Percentiles rank a stretch among this genome's conserved stretches.
phyloP scores from a whole-genome alignment of 2,113 vertebrate genomes.

The Lasiurus borealis region DNA sequence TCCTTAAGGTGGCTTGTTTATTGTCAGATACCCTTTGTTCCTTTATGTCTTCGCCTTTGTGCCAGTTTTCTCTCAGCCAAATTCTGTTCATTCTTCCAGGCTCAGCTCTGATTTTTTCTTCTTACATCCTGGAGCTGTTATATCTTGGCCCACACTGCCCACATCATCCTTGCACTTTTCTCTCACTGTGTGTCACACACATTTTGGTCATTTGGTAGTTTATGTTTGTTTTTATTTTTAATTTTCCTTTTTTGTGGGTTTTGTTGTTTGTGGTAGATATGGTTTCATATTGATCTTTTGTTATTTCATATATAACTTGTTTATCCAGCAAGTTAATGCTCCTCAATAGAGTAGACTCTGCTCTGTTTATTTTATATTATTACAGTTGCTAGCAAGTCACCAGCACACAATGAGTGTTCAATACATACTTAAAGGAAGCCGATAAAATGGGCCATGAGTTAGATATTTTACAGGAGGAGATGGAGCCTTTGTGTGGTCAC shows the following conservation, averaged over 20 bases:
- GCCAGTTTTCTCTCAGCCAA: neutral
- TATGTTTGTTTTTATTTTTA: neutral
- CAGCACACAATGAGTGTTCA: neutral
- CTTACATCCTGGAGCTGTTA: neutral
- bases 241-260: neutral
- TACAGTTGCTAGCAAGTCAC: neutral
- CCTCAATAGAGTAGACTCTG: neutral
- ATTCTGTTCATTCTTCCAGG: neutral
- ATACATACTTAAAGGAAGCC: neutral
- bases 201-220: neutral
- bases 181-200: neutral
- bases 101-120: neutral
- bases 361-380: neutral
- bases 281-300: neutral
- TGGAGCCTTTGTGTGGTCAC: neutral
- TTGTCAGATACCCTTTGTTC: neutral
- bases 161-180: neutral
- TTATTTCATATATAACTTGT: constrained; percentile 1
- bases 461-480: neutral
- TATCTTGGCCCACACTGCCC: neutral
- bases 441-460: neutral
- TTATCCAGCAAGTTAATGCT: neutral
- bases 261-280: neutral
- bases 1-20: neutral
- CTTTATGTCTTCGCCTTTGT: neutral